Conservation (phyloP, 2,888 invertebrate species). For the Meiosimyza platycephala region DNA sequence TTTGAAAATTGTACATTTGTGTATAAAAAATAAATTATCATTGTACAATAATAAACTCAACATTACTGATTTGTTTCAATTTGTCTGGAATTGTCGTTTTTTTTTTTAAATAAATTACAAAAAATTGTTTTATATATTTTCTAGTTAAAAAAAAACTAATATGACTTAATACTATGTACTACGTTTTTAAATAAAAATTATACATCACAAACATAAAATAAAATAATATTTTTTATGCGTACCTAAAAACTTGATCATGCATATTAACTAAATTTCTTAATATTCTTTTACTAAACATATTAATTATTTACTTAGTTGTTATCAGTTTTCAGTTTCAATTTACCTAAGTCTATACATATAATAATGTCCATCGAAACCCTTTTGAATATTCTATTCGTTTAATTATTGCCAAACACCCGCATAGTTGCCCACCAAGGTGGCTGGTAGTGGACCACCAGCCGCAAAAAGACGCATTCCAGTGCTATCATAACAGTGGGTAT, state of each 20-base stretch:
- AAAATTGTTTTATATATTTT: too few relatives aligned
- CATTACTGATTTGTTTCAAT: too few relatives aligned
- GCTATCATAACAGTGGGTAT: slow-evolving; percentile 95
- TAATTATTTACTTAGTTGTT: slow-evolving; percentile 39
- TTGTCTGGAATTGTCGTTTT: too few relatives aligned
- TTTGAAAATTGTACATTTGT: slow-evolving; percentile 7
- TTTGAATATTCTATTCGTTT: slow-evolving; percentile 26
- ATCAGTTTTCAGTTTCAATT: slow-evolving; percentile 46
- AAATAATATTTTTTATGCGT: neutral
- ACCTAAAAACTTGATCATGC: neutral
- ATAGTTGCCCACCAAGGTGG: slow-evolving; percentile 92
- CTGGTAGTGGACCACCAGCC: slow-evolving; percentile 94
- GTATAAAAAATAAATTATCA: slow-evolving; percentile 7
- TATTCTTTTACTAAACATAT: slow-evolving; percentile 31
- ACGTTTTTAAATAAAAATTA: slow-evolving; percentile 14
- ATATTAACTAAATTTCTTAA: slow-evolving; percentile 15
- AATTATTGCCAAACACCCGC: slow-evolving; percentile 91
- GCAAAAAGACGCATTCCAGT: slow-evolving; percentile 92
- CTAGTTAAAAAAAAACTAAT: too few relatives aligned
- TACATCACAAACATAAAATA: slow-evolving; percentile 5
- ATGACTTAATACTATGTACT: too few relatives aligned
- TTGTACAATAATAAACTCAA: neutral
- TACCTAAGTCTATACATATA: slow-evolving; percentile 32
- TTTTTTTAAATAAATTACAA: too few relatives aligned
- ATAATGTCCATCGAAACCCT: slow-evolving; percentile 13